phyloP scores from a whole-genome alignment of 2,888 invertebrate species.

The Lithodes maja region DNA sequence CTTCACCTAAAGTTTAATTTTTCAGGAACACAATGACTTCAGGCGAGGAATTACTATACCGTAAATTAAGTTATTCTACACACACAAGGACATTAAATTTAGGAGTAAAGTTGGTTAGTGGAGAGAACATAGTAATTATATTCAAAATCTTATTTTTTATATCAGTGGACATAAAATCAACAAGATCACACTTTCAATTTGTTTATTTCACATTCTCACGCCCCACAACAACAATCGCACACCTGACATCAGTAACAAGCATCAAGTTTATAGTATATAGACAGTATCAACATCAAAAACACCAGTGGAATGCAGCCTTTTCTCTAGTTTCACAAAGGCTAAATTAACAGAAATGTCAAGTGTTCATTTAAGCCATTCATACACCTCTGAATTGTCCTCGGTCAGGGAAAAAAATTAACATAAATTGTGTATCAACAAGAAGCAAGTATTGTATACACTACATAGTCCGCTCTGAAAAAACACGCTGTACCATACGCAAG shows the following conservation, averaged over 20 bases:
- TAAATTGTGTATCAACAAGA: not conserved
- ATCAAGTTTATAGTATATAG: conserved; percentile 12
- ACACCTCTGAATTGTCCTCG: not conserved
- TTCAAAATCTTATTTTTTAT: not conserved
- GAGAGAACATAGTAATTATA: too few relatives aligned
- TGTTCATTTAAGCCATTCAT: not conserved
- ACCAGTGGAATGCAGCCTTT: conserved; percentile 41
- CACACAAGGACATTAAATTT: too few relatives aligned
- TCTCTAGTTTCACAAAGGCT: conserved; percentile 11
- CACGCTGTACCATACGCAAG: not conserved
- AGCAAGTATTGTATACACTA: conserved; percentile 11
- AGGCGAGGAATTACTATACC: too few relatives aligned
- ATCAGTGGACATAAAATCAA: not conserved
- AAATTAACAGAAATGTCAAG: not conserved
- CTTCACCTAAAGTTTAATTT: too few relatives aligned
- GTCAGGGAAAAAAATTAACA: not conserved
- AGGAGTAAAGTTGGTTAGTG: too few relatives aligned
- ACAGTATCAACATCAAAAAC: conserved; percentile 39
- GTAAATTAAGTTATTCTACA: too few relatives aligned
- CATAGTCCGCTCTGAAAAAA: not conserved
- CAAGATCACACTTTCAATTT: not conserved
- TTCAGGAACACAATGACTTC: too few relatives aligned
- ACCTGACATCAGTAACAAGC: conserved; percentile 43
- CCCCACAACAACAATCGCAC: conserved; percentile 46
- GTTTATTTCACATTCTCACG: conserved; percentile 39